These are phyloP conservation scores for Chlorops oryzae DNA, from an alignment of 1,140 invertebrate species.

Conservation along the genomic window DNA sequence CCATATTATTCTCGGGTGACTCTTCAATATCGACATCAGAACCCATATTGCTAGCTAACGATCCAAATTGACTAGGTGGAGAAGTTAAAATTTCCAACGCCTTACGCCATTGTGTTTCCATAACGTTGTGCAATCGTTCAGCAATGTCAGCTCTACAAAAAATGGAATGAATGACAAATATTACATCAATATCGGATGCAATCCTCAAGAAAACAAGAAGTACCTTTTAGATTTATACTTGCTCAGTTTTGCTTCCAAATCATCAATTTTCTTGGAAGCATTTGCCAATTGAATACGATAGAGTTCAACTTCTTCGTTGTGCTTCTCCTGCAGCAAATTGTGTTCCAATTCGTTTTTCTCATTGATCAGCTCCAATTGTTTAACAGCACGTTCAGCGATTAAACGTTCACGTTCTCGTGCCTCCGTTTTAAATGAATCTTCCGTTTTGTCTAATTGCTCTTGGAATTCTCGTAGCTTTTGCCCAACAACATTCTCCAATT, in stretches of 20 bases:
- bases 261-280: constrained; percentile 57
- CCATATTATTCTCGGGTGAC: no score
- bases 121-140: constrained; percentile 66
- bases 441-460: constrained; percentile 61
- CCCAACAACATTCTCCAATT: constrained; percentile 68
- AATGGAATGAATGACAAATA: neutral
- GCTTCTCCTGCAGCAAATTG: constrained; percentile 68
- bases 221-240: constrained; percentile 51
- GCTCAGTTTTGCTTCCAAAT: constrained; percentile 56
- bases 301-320: constrained; percentile 65
- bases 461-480: constrained; percentile 73
- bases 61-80: constrained; percentile 27
- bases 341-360: constrained; percentile 70
- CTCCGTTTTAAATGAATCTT: constrained; percentile 58
- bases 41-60: no score
- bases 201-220: neutral
- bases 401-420: constrained; percentile 59
- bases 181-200: neutral
- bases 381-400: constrained; percentile 61
- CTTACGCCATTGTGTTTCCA: constrained; percentile 74
- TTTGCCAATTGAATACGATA: constrained; percentile 62
- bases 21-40: no score
- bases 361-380: constrained; percentile 64
- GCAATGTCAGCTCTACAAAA: constrained; percentile 55
- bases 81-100: constrained; percentile 64